Base-by-base conservation (phyloP, 2,113 vertebrate genomes). In the Mastomys natalensis region DNA sequence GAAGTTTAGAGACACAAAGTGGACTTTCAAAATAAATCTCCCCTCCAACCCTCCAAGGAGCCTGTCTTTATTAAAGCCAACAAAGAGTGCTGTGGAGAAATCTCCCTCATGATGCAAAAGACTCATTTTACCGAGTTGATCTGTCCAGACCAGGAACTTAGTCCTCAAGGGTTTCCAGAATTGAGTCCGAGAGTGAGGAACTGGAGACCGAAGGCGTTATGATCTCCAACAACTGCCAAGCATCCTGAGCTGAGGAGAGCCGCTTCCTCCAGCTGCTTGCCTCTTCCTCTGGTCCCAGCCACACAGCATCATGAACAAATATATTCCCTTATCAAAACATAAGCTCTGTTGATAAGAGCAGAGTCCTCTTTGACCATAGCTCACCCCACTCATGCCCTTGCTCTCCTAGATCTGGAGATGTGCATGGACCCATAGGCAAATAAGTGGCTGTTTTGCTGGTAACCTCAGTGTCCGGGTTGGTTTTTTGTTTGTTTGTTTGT, bases 141-240 rank as follows among this genome's bases (percentile, higher is more conserved):
- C 64, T 58, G 0, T 66, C 81, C 40, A 93, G 91, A 87, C 74
- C 92, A 81, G 93, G 84, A 88, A 90, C 85, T 89, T 80, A 51
- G 70, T 95, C 86, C 84, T 91, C 78, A n/a, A 87, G 84, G 84
- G 84, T 90, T 91, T 60, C 90, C 80, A 94, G 91, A 62, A 81
- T 89, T 94, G 72, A 64, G 87, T 55, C 72, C 74, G 22, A 34
- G 82, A 60, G 89, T 77, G 78, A 62, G 81, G 84, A 93, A 90
- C 40, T 94, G 68, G 72, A 84, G 87, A 43, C 51, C 26, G 22
- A 93, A 95, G 92, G 40, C 26, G 31, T 66, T 70, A 4, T 11
- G 55, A 66, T 60, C 91, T 87, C 19, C 19, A 87, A 72, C 77
- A 66, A 37, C 66, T 24, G 62, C 66, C 29, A 16, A 58, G 24